Percentiles rank a stretch among this genome's conserved stretches.
phyloP scores from a whole-genome alignment of 53 echinoderm and acorn worm species.

The Astropecten irregularis region DNA sequence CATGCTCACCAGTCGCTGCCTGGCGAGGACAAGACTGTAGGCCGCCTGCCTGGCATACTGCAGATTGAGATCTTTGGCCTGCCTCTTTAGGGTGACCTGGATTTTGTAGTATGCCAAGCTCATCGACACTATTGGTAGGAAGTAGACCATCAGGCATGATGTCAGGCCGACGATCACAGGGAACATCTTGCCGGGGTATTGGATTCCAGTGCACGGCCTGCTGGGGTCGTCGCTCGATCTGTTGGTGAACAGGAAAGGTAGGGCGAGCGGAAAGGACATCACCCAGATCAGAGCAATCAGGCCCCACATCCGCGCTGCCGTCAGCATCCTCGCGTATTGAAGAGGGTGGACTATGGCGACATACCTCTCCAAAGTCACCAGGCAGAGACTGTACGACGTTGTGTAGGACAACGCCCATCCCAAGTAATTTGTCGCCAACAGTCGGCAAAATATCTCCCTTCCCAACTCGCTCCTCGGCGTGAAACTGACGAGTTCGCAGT shows the following conservation, averaged over 20 bases:
- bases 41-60: conserved; percentile 19
- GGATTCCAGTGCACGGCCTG: neutral
- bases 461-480: neutral
- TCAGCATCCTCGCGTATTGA: neutral
- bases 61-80: neutral
- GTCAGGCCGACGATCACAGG: no score
- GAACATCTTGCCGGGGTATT: neutral
- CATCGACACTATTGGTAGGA: neutral
- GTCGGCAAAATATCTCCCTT: neutral
- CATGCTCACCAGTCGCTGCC: conserved; percentile 5
- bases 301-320: neutral
- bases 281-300: conserved; percentile 17
- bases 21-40: conserved; percentile 14
- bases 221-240: neutral
- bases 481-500: neutral
- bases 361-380: conserved; percentile 35
- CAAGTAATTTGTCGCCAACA: neutral
- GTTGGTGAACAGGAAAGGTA: neutral
- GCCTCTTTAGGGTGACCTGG: conserved; percentile 10
- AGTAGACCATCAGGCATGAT: neutral
- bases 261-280: neutral
- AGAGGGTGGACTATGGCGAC: conserved; percentile 33
- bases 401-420: neutral
- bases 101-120: conserved; percentile 37
- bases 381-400: conserved; percentile 27